phyloP scores from a whole-genome alignment of 1,140 invertebrate species.

The Camponotus pennsylvanicus region DNA sequence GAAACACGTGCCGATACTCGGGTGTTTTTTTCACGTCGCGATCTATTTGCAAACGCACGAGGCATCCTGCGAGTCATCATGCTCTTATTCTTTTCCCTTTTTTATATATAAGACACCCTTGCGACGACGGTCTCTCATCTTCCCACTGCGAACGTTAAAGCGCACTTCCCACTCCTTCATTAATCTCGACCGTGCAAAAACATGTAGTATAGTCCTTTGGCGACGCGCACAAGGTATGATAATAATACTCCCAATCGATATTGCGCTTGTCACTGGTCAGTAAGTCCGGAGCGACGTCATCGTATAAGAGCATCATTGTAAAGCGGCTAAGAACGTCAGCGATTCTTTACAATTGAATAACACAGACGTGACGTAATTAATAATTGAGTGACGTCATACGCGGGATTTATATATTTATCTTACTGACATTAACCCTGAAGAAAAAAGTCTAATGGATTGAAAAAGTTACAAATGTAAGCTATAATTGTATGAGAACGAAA shows the following conservation, averaged over 20 bases:
- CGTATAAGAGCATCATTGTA: not conserved
- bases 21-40: not conserved
- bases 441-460: not conserved
- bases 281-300: constrained; percentile 23
- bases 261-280: constrained; percentile 15
- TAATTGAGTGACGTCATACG: constrained; percentile 26
- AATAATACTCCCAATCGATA: constrained; percentile 46
- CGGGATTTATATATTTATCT: not conserved
- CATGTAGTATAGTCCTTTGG: too few relatives aligned
- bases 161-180: not conserved
- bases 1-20: constrained; percentile 28
- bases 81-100: not conserved
- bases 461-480: not conserved
- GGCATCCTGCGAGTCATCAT: not conserved
- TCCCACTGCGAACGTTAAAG: not conserved
- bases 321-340: constrained; percentile 6
- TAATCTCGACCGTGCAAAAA: constrained; percentile 3
- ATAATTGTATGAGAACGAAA: not conserved
- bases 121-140: not conserved
- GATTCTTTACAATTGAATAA: constrained; percentile 16
- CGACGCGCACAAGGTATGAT: not conserved
- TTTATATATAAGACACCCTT: not conserved
- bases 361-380: not conserved
- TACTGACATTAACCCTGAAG: not conserved
- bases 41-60: constrained; percentile 15